Evolutionary conservation across 2,113 vertebrate species (phyloP).

Genomic region (Neolamprologus toae): DNA sequence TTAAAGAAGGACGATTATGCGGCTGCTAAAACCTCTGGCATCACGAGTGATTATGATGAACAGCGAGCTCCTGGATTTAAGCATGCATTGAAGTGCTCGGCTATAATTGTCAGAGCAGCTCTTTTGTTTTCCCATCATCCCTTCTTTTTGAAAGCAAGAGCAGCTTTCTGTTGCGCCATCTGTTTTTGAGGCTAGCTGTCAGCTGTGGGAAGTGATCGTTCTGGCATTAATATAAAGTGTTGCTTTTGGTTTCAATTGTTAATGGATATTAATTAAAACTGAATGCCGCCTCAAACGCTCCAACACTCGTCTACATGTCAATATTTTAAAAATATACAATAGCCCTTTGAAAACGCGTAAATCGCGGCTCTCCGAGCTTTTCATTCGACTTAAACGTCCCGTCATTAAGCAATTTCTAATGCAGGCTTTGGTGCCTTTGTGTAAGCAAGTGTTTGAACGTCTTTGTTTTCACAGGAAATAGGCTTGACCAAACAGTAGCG

Average conservation of each 20-base stretch:
- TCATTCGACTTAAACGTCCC: not conserved
- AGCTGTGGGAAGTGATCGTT: conserved; percentile 28
- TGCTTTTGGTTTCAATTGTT: not conserved
- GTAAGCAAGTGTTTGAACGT: not conserved
- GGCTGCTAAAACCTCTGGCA: conserved; percentile 31
- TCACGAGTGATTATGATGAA: conserved; percentile 22
- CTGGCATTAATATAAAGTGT: conserved; percentile 35
- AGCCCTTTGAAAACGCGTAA: not conserved
- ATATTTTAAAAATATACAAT: not conserved
- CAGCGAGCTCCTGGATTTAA: conserved; percentile 3
- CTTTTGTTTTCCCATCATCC: conserved; percentile 44
- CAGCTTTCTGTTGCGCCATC: conserved; percentile 48
- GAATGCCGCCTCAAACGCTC: not conserved
- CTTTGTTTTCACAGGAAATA: conserved; percentile 3
- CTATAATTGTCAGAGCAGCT: conserved; percentile 40
- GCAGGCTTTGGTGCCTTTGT: not conserved
- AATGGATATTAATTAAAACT: conserved; percentile 13
- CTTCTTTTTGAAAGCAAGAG: conserved; percentile 37
- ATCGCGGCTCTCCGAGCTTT: not conserved
- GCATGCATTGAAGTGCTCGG: not conserved
- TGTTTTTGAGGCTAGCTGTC: conserved; percentile 53
- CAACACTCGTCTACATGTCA: not conserved
- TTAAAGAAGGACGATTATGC: conserved; percentile 24
- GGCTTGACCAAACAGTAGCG: not conserved
- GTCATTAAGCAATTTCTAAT: not conserved